phyloP scores from a whole-genome alignment of 2,113 vertebrate genomes.

The Pseudorectes ferrugineus region DNA sequence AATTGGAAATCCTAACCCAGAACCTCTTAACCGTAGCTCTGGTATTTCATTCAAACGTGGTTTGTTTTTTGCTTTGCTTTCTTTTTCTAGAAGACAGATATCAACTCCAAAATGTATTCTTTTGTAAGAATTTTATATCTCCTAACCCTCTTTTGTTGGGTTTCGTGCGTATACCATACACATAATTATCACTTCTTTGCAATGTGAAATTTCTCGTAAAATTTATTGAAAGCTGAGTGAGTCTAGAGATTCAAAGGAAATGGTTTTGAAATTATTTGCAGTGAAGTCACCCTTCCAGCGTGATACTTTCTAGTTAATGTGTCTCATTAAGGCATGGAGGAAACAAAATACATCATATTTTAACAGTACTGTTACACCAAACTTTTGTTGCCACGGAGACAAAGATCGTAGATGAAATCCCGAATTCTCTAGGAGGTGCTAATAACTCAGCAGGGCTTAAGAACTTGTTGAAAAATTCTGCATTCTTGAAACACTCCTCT shows the following conservation, averaged over 20 bases:
- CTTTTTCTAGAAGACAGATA: slow-evolving; percentile 22
- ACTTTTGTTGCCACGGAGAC: slow-evolving; percentile 43
- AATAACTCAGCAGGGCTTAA: slow-evolving; percentile 52
- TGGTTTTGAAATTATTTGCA: slow-evolving; percentile 44
- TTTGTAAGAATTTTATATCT: slow-evolving; percentile 47
- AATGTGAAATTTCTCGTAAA: slow-evolving; percentile 58
- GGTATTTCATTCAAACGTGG: slow-evolving; percentile 2
- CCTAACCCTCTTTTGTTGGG: slow-evolving; percentile 34
- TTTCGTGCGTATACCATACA: slow-evolving; percentile 38
- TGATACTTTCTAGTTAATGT: slow-evolving; percentile 16
- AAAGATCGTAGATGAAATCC: slow-evolving; percentile 45
- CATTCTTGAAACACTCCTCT: slow-evolving; percentile 13
- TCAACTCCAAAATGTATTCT: slow-evolving; percentile 6
- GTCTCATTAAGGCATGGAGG: neutral
- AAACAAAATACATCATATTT: slow-evolving; percentile 13
- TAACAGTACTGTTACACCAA: slow-evolving; percentile 4
- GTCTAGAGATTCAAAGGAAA: slow-evolving; percentile 32
- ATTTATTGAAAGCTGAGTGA: slow-evolving; percentile 64
- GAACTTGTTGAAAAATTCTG: slow-evolving; percentile 44
- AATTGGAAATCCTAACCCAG: neutral
- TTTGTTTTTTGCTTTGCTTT: neutral
- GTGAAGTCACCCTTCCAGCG: neutral
- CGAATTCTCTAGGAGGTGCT: slow-evolving; percentile 46
- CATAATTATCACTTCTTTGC: slow-evolving; percentile 50
- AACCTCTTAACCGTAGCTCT: neutral